These are phyloP conservation scores for Spialia ferax DNA, from an alignment of 2,888 invertebrate genomes.

Conservation along the genomic window DNA sequence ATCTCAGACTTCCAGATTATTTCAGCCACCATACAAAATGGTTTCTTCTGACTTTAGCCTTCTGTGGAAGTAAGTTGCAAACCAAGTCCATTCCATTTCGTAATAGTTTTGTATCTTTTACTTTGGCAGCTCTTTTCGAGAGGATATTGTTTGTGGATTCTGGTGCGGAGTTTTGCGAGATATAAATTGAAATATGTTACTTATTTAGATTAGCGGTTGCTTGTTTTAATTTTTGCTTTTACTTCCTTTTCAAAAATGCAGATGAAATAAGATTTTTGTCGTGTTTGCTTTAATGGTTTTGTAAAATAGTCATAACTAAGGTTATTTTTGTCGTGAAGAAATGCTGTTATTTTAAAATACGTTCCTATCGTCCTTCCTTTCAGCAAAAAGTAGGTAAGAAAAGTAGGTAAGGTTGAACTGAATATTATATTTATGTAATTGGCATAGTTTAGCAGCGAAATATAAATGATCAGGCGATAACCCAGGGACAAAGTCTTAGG, in stretches of 20 bases:
- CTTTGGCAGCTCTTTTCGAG: conserved; percentile 28
- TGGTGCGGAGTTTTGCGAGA: conserved; percentile 41
- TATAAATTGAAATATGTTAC: conserved; percentile 45
- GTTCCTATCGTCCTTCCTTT: no score
- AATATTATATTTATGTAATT: no score
- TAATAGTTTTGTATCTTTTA: conserved; percentile 47
- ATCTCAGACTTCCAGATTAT: conserved; percentile 60
- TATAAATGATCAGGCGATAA: neutral
- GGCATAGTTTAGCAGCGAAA: neutral
- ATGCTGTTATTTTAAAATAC: no score
- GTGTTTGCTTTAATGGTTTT: no score
- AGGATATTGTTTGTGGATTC: conserved; percentile 45
- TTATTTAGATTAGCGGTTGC: conserved; percentile 51
- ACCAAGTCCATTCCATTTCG: conserved; percentile 48
- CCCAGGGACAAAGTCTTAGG: neutral
- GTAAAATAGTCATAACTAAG: no score
- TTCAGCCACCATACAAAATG: conserved; percentile 54
- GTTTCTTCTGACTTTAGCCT: conserved; percentile 63
- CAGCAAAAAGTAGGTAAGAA: no score
- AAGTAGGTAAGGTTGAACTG: no score
- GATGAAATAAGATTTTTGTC: neutral
- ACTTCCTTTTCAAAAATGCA: neutral
- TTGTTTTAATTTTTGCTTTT: neutral
- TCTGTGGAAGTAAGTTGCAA: conserved; percentile 54
- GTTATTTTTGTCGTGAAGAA: no score